These are phyloP conservation scores for Drosophila gunungcola DNA, from an alignment of 1,140 invertebrate species.

Conservation along the genomic window DNA sequence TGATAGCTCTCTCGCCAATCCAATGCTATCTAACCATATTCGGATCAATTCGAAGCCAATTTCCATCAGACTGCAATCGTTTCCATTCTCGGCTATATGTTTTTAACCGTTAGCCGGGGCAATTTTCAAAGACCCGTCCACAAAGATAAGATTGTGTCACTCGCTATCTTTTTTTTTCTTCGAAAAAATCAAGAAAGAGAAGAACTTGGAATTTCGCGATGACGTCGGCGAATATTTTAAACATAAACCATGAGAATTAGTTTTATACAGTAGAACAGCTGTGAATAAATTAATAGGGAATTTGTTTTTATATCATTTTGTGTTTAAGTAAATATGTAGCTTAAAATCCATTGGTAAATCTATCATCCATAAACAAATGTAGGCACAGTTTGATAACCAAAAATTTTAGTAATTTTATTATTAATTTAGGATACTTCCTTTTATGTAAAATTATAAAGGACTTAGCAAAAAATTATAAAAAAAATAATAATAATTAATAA, in stretches of 20 bases:
- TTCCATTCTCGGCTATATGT: conserved; percentile 19
- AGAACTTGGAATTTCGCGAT: conserved; percentile 42
- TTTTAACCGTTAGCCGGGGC: conserved; percentile 27
- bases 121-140: conserved; percentile 16
- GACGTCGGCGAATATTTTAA: conserved; percentile 51
- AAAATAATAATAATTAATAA: too few species aligned
- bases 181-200: conserved; percentile 5
- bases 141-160: conserved; percentile 29
- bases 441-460: too few species aligned
- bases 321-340: too few species aligned
- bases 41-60: conserved; percentile 33
- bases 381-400: too few species aligned
- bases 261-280: neutral
- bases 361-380: too few species aligned
- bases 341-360: too few species aligned
- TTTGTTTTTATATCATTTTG: too few species aligned
- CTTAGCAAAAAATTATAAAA: too few species aligned
- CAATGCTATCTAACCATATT: conserved; percentile 35
- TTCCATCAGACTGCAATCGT: conserved; percentile 32
- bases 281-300: too few species aligned
- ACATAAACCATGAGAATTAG: conserved; percentile 20
- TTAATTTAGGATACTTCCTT: too few species aligned
- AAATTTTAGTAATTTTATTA: too few species aligned
- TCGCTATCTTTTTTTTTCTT: conserved; percentile 6
- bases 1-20: conserved; percentile 16